Base-by-base conservation (phyloP, 2,888 invertebrate genomes). In the Melanophora roralis region DNA sequence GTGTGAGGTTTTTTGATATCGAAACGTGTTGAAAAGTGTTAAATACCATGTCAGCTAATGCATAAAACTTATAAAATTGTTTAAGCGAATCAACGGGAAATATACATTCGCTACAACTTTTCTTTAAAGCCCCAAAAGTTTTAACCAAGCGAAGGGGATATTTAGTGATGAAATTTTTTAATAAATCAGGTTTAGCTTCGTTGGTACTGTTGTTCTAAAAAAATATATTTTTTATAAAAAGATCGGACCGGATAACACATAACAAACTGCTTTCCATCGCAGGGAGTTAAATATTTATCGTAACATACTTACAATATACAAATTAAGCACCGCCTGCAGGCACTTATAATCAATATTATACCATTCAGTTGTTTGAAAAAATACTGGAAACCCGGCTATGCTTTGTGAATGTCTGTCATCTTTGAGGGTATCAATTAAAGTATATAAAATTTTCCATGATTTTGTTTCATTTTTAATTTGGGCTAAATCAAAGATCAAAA, bases 21-120 rank as follows among this genome's bases (percentile, higher is more conserved):
- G 55, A 21, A 14, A 47, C 38, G 21, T 55, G 27, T 5, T 16
- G 36, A 1, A 68, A 4, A 0, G 85, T 81, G 12, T 88, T 85
- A 2, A 86, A 81, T 0, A 88, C 82, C 14, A 87, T 82, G 62
- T 87, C 84, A 0, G 85, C 83, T 8, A 87, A 76, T 9, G 68
- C 71, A 57, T 86, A 86, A 71, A 86, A 88, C 12, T 83, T 81
- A 38, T 86, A 88, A 57, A 89, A 86, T 8, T 81, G 71, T 12
- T 82, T 84, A 8, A 86, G 36, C 19, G 84, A 81, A 16, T 86
- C 85, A 2, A 84, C 84, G 11, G 84, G 49, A 34, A 86, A 86
- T 8, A 84, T 55, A 1, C 85, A 84, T 1, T 83, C 81, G 53
- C 84, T 83, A 47, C 84, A 85, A 64, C 84, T 83, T 27, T 83